Percentiles rank a stretch among this genome's conserved stretches.
Evolutionary conservation across 2,888 invertebrate genomes (phyloP).

Genomic region (Monoplex corrugatus): DNA sequence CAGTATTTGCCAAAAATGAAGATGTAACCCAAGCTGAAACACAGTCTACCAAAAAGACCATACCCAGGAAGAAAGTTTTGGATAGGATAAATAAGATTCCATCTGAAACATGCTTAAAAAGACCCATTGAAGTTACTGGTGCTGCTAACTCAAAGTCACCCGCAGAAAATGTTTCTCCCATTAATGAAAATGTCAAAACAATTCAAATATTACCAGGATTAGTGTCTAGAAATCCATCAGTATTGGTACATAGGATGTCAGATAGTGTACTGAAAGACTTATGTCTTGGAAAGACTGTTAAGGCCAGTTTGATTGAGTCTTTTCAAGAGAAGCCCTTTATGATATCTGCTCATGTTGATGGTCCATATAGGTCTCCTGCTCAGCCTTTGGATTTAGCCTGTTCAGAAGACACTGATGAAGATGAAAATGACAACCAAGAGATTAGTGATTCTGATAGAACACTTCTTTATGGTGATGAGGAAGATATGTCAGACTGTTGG

Average conservation of each 20-base stretch:
- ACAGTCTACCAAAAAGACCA: too few relatives aligned
- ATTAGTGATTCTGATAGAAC: background rate
- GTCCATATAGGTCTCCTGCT: background rate
- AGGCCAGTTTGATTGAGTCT: background rate
- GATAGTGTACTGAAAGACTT: background rate
- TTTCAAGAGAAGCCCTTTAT: background rate
- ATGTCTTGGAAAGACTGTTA: background rate
- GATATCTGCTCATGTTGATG: background rate
- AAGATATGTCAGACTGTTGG: background rate
- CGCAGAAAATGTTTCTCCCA: too few relatives aligned
- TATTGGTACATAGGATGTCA: background rate
- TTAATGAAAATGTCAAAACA: too few relatives aligned
- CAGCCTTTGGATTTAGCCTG: background rate
- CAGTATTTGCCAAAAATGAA: too few relatives aligned
- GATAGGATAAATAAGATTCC: too few relatives aligned
- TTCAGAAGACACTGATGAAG: background rate
- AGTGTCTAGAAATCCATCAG: background rate
- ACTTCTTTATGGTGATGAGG: background rate
- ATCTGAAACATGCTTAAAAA: too few relatives aligned
- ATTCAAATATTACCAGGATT: background rate
- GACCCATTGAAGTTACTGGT: too few relatives aligned
- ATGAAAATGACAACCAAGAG: background rate
- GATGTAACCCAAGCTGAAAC: too few relatives aligned
- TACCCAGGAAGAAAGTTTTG: too few relatives aligned
- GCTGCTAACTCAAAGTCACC: too few relatives aligned